Base-by-base conservation (phyloP, 2,113 vertebrate genomes). In the Zeus faber region DNA sequence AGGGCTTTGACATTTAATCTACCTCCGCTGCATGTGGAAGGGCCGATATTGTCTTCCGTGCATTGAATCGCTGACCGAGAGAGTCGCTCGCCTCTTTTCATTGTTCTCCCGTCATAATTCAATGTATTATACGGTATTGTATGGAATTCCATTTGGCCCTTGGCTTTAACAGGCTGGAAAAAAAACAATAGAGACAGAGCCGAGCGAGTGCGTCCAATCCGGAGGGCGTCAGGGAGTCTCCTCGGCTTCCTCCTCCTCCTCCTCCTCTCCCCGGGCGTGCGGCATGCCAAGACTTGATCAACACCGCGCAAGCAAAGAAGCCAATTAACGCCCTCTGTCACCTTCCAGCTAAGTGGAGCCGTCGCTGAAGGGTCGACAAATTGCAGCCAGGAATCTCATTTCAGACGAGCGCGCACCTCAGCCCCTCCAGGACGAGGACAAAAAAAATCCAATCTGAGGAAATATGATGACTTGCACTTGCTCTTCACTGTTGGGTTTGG, bases 261-360 rank as follows among this genome's bases (percentile, higher is more conserved):
- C 40, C 16, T 37, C 11, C 37, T 58, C 62, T 76, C 56, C 65
- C 58, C 47, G 59, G 54, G 63, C 18, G 26, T 50, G 62, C 16
- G 6, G 26, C 58, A 20, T 60, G 69, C 72, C 62, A 76, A 39
- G 39, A 25, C 58, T 65, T 81, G 74, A 81, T 78, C 76, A 72
- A 68, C 73, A 59, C 47, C 56, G 40, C 49, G 57, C 41, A 51
- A 63, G 54, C 52, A 51, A 67, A 74, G 65, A 50, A 76, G 72
- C 62, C 72, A 73, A 80, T 86, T 80, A 81, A 72, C 65, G 62
- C 67, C 47, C 58, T 62, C 72, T 65, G 72, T 84, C 74, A 72
- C 79, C 74, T 78, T 67, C 49, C 50, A 72, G 67, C 74, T 73
- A 71, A 82, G 74, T 71, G 63, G 63, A 74, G 57, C 51, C 58